These are phyloP conservation scores for Latrodectus geometricus DNA, from an alignment of 1,140 invertebrate species.

Conservation along the genomic window DNA sequence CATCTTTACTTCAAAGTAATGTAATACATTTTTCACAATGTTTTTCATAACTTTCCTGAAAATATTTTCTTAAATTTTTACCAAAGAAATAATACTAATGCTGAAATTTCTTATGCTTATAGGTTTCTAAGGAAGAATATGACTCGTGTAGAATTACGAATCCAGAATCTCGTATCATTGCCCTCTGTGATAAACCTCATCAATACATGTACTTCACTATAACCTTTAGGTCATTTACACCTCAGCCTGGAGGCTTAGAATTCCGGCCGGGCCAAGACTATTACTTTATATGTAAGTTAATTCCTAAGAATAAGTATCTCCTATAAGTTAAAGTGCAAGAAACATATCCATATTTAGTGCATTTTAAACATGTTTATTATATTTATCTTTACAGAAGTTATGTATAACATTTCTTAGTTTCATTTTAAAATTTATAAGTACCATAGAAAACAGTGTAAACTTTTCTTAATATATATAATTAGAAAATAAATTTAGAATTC, in stretches of 20 bases:
- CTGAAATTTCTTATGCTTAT: constrained; percentile 59
- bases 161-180: constrained; percentile 90
- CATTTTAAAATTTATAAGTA: too few species aligned
- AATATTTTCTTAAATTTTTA: neutral
- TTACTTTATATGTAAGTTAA: constrained; percentile 91
- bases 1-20: neutral
- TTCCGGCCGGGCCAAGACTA: constrained; percentile 95
- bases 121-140: constrained; percentile 93
- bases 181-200: constrained; percentile 94
- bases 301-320: too few species aligned
- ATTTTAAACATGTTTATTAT: too few species aligned
- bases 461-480: too few species aligned
- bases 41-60: neutral
- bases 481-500: too few species aligned
- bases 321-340: too few species aligned
- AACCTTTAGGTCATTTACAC: constrained; percentile 94
- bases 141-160: constrained; percentile 95
- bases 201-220: constrained; percentile 96
- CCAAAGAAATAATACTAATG: neutral
- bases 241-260: constrained; percentile 92
- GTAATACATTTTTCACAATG: neutral
- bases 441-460: too few species aligned
- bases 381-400: too few species aligned
- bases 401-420: too few species aligned
- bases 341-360: too few species aligned